Conservation (phyloP, 2,888 invertebrate genomes). For the Sphaerophoria rueppellii region DNA sequence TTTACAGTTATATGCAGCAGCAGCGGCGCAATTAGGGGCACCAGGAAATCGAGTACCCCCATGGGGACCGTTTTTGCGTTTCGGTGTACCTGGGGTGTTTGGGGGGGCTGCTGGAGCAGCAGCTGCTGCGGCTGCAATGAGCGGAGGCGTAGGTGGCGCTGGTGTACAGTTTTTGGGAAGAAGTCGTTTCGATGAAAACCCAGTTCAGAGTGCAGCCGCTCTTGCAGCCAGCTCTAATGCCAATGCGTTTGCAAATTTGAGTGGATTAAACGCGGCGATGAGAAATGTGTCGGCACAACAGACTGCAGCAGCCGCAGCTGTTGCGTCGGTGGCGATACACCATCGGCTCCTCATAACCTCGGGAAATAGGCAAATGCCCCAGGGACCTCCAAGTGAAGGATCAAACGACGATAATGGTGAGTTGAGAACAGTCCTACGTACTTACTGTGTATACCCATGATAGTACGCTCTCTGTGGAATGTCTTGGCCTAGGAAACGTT, state of each 20-base stretch:
- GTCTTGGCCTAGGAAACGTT: too few relatives aligned
- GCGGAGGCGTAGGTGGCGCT: conserved; percentile 48
- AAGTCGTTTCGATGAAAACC: conserved; percentile 79
- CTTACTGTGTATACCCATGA: too few relatives aligned
- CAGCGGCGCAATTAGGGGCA: conserved; percentile 80
- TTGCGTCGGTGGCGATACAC: conserved; percentile 80
- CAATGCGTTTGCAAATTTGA: conserved; percentile 80
- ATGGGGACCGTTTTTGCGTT: conserved; percentile 80
- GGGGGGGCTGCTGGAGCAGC: conserved; percentile 77
- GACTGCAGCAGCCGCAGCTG: conserved; percentile 80
- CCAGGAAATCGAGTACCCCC: conserved; percentile 81
- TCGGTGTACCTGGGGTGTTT: conserved; percentile 80
- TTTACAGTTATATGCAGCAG: conserved; percentile 80
- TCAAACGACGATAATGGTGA: conserved; percentile 79
- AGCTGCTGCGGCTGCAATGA: conserved; percentile 61
- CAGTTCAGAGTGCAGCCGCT: conserved; percentile 78
- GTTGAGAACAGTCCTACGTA: not conserved
- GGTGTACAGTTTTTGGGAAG: conserved; percentile 77
- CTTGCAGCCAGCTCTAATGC: conserved; percentile 79
- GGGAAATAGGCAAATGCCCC: conserved; percentile 80
- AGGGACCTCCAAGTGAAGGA: conserved; percentile 81
- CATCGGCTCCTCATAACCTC: conserved; percentile 79
- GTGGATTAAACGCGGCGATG: conserved; percentile 80
- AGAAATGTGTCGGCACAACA: conserved; percentile 80
- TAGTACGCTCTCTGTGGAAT: too few relatives aligned